Percentiles rank a stretch among this genome's conserved stretches.
Conservation (phyloP, 2,797 vertebrate species). For the Gymnocypris eckloni region DNA sequence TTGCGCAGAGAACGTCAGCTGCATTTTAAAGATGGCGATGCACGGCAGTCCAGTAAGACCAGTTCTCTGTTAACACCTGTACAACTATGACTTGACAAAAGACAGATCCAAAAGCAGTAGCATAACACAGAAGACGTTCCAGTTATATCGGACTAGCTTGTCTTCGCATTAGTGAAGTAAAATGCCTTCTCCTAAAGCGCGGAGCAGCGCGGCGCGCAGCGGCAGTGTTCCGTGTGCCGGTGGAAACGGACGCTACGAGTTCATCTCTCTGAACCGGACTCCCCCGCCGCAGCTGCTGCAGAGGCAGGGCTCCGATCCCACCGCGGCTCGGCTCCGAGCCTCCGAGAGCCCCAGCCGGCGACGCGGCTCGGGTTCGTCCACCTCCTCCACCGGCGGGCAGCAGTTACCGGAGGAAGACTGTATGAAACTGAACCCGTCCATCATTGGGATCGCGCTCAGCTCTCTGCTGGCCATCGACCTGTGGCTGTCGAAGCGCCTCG, state of each 20-base stretch:
- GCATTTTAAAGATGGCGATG: constrained; percentile 74
- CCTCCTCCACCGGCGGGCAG: constrained; percentile 66
- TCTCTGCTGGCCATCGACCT: constrained; percentile 93
- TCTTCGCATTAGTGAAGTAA: neutral
- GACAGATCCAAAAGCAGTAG: neutral
- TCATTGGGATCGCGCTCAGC: constrained; percentile 87
- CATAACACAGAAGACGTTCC: constrained; percentile 19
- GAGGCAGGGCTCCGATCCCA: constrained; percentile 79
- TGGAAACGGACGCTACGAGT: constrained; percentile 80
- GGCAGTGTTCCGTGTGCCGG: constrained; percentile 68
- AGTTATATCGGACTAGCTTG: neutral
- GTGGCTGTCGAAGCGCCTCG: constrained; percentile 93
- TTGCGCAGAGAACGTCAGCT: constrained; percentile 46
- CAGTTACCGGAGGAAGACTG: constrained; percentile 85
- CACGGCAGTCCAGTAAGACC: constrained; percentile 35
- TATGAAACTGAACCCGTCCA: constrained; percentile 91
- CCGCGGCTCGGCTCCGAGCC: constrained; percentile 81
- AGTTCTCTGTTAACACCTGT: constrained; percentile 61
- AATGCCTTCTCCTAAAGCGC: constrained; percentile 82
- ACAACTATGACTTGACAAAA: constrained; percentile 62
- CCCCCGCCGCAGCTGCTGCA: constrained; percentile 72
- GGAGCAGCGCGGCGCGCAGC: constrained; percentile 66
- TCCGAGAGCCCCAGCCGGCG: constrained; percentile 86
- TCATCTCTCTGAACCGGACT: constrained; percentile 82
- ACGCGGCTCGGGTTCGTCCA: constrained; percentile 83